A percentile compares a stretch with the other conserved stretches of the same genome.
Evolutionary conservation across 2,888 invertebrate genomes (phyloP).

Genomic region (Coenonympha glycerion): DNA sequence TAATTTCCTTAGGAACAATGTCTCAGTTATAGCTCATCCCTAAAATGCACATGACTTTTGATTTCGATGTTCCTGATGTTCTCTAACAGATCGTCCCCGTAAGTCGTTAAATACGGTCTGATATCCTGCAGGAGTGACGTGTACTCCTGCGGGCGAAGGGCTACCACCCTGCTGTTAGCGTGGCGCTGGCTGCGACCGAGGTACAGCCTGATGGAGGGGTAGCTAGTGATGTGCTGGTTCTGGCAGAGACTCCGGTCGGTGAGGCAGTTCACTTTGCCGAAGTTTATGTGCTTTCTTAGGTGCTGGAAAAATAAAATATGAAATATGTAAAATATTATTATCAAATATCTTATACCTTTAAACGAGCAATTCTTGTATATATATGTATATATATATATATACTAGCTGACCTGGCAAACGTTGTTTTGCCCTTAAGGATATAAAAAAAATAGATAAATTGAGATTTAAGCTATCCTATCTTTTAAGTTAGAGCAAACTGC

Average conservation of each 20-base stretch:
- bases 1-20: too few species aligned
- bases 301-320: slow-evolving; percentile 45
- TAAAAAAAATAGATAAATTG: too few species aligned
- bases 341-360: too few species aligned
- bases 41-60: slow-evolving; percentile 37
- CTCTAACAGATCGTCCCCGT: slow-evolving; percentile 40
- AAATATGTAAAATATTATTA: too few species aligned
- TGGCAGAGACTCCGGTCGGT: slow-evolving; percentile 58
- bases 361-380: too few species aligned
- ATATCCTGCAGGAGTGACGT: slow-evolving; percentile 42
- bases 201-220: slow-evolving; percentile 59
- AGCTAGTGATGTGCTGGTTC: slow-evolving; percentile 56
- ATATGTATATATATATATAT: too few species aligned
- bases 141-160: slow-evolving; percentile 45
- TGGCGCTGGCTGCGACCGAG: slow-evolving; percentile 42
- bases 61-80: slow-evolving; percentile 36
- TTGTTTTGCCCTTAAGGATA: too few species aligned
- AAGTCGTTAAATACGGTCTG: slow-evolving; percentile 42
- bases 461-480: too few species aligned
- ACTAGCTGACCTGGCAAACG: too few species aligned
- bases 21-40: slow-evolving; percentile 56
- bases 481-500: too few species aligned
- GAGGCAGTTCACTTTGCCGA: slow-evolving; percentile 66
- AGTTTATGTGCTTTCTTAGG: slow-evolving; percentile 51
- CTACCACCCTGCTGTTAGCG: slow-evolving; percentile 43